Evolutionary conservation across 2,113 vertebrate species (phyloP).

Genomic region (Platichthys flesus): DNA sequence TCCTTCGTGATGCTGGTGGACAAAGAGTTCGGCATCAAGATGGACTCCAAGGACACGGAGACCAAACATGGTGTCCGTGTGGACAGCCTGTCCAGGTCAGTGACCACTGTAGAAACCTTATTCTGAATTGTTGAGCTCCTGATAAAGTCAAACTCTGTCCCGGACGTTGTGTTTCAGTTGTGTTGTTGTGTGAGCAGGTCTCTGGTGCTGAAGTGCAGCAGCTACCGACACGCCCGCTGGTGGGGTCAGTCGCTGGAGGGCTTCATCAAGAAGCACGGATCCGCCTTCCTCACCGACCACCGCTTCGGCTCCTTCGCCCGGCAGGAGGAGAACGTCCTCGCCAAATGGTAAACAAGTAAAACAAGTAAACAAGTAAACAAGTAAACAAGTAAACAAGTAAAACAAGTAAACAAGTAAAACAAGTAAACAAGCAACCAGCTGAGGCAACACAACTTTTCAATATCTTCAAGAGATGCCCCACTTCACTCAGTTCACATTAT

Average conservation of each 20-base stretch:
- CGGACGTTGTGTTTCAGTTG: no score
- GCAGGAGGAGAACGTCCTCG: constrained; percentile 83
- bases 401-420: constrained; percentile 72
- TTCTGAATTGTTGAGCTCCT: background rate
- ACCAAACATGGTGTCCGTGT: constrained; percentile 92
- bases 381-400: no score
- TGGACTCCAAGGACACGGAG: constrained; percentile 94
- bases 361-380: no score
- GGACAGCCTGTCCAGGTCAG: constrained; percentile 93
- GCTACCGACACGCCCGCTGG: constrained; percentile 95
- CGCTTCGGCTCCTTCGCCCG: constrained; percentile 93
- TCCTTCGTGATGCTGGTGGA: constrained; percentile 94
- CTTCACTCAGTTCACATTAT: no score
- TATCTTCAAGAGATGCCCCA: no score
- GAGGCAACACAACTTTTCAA: no score
- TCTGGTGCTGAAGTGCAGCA: constrained; percentile 93
- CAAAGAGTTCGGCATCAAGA: constrained; percentile 93
- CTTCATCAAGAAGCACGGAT: constrained; percentile 88
- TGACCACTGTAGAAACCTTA: background rate
- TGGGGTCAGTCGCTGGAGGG: constrained; percentile 94
- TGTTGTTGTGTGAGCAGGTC: constrained; percentile 76
- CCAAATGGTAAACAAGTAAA: constrained; percentile 87
- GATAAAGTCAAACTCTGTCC: no score
- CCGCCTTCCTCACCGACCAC: constrained; percentile 90
- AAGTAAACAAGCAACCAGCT: no score